A percentile compares a stretch with the other conserved stretches of the same genome.
These are phyloP conservation scores for Heliconius nattereri DNA, from an alignment of 1,140 invertebrate species.

Conservation along the genomic window DNA sequence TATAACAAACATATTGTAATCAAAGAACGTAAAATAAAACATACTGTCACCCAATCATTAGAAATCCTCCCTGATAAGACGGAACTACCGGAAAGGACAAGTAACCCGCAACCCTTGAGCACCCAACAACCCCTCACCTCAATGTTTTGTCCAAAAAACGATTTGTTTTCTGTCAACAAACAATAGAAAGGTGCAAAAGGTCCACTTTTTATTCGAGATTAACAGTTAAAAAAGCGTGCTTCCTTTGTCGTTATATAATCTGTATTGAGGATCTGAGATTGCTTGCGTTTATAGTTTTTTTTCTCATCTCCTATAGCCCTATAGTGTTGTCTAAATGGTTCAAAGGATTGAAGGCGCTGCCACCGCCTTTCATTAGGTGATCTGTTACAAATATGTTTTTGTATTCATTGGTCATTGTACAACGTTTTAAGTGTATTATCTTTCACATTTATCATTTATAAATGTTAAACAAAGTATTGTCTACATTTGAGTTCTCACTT, in stretches of 20 bases:
- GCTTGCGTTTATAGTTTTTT: slow-evolving; percentile 57
- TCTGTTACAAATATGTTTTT: slow-evolving; percentile 58
- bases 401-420: slow-evolving; percentile 38
- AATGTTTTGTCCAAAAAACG: slow-evolving; percentile 70
- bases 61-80: slow-evolving; percentile 55
- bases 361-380: slow-evolving; percentile 53
- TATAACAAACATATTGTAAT: slow-evolving; percentile 11
- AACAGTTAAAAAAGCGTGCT: slow-evolving; percentile 67
- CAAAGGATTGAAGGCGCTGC: slow-evolving; percentile 60
- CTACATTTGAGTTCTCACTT: neutral
- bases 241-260: slow-evolving; percentile 65
- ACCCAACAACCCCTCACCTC: slow-evolving; percentile 59
- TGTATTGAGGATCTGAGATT: slow-evolving; percentile 63
- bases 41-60: slow-evolving; percentile 30
- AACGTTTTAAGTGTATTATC: slow-evolving; percentile 30
- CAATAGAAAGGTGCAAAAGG: slow-evolving; percentile 73
- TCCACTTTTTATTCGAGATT: slow-evolving; percentile 62
- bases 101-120: slow-evolving; percentile 74
- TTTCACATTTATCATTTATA: slow-evolving; percentile 8
- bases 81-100: slow-evolving; percentile 67
- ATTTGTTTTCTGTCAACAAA: slow-evolving; percentile 79
- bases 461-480: slow-evolving; percentile 20
- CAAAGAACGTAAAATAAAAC: slow-evolving; percentile 6
- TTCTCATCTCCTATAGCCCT: slow-evolving; percentile 51
- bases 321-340: slow-evolving; percentile 64